Base-by-base conservation (phyloP, 2,888 invertebrate genomes). In the Lamellibrachia satsuma region DNA sequence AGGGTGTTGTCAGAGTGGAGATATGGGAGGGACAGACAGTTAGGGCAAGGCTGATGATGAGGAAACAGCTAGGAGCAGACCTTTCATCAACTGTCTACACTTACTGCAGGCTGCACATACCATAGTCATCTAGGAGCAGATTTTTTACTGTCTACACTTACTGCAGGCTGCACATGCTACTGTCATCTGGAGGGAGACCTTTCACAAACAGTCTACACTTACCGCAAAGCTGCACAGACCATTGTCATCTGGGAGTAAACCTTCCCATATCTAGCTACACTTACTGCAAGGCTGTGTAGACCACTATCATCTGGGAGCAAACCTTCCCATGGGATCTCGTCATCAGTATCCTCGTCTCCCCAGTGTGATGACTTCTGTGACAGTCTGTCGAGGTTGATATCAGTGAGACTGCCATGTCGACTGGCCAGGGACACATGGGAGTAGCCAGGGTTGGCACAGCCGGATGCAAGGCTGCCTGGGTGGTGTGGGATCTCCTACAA, bases 361-460 rank as follows among this genome's bases (percentile, higher is more conserved):
- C 94, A 93, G 39, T 93, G 90, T 3, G 94, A 94, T 1, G 94
- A 93, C 92, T 94, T 94, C 52, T 93, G 93, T 8, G 94, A 95
- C 39, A 94, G 90, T 27, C 94, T 94, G 91, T 94, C 94, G 15
- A 94, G 93, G 91, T 94, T 93, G 92, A 94, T 92, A 94, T 94
- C 91, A 91, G 94, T 60, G 57, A 93, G 91, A 92, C 94, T 92
- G 92, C 90, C 92, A 27, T 90, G 91, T 7, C 90, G 93, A 75
- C 93, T 93, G 91, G 92, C 93, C 27, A 93, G 27, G 75, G 93
- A 90, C 93, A 93, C 90, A 93, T 93, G 93, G 90, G 94, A 93
- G 93, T 94, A 96, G 39, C 95, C 95, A 9, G 95, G 95, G 93
- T 96, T 95, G 55, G 95, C 94, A 22, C 95, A 94, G 51, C 96